Evolutionary conservation across 2,888 invertebrate species (phyloP).

Genomic region (Cyclophora punctaria): DNA sequence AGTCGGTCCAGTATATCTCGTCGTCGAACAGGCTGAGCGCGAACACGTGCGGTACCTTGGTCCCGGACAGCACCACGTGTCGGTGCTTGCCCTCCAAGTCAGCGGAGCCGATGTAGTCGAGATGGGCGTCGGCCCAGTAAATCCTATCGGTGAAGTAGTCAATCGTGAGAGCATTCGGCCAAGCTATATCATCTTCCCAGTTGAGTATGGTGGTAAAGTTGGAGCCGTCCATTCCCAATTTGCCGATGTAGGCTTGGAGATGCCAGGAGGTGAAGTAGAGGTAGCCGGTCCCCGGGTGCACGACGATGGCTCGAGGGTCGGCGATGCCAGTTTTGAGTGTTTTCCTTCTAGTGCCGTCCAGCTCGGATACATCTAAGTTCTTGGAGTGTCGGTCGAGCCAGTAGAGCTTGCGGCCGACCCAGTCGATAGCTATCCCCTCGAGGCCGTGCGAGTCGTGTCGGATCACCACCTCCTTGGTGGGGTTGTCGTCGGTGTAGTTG

Average conservation of each 20-base stretch:
- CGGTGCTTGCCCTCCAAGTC: slow-evolving; percentile 94
- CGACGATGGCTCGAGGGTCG: slow-evolving; percentile 95
- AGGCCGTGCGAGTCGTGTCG: slow-evolving; percentile 95
- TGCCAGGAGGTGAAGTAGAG: slow-evolving; percentile 98
- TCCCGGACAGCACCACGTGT: slow-evolving; percentile 86
- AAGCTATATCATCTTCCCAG: slow-evolving; percentile 95
- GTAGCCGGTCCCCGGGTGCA: slow-evolving; percentile 95
- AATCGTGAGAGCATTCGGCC: slow-evolving; percentile 98
- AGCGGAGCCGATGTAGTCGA: slow-evolving; percentile 96
- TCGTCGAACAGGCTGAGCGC: slow-evolving; percentile 96
- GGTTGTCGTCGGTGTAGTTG: slow-evolving; percentile 73
- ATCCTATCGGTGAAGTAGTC: slow-evolving; percentile 96
- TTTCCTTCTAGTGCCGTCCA: slow-evolving; percentile 93
- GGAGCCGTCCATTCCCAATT: slow-evolving; percentile 97
- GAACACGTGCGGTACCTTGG: slow-evolving; percentile 94
- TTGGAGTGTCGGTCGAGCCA: slow-evolving; percentile 97
- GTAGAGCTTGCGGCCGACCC: slow-evolving; percentile 96
- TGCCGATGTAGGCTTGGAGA: slow-evolving; percentile 95
- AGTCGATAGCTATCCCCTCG: slow-evolving; percentile 98
- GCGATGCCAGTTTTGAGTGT: slow-evolving; percentile 91
- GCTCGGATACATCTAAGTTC: slow-evolving; percentile 94
- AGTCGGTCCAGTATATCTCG: slow-evolving; percentile 96
- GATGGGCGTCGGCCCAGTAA: slow-evolving; percentile 98
- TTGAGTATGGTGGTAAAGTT: slow-evolving; percentile 91
- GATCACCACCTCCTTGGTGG: slow-evolving; percentile 87